Evolutionary conservation across 1,140 invertebrate genomes (phyloP), one percentile per base, ranked within the genome.

Genomic region (Drosophila pseudoananassae): DNA sequence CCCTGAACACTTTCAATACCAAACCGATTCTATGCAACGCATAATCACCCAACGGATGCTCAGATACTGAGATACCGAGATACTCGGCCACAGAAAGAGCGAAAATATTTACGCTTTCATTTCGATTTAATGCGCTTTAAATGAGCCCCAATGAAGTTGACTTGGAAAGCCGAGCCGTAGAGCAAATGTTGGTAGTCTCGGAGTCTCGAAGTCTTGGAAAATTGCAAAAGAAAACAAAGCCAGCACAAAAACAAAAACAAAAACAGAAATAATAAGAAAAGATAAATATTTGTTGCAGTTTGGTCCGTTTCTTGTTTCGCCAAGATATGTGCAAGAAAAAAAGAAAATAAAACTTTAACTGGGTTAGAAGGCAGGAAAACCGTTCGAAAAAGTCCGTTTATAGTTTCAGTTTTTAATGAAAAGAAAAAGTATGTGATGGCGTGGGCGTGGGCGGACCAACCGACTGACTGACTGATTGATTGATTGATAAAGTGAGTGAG

Each of bases 21-120:
- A 45, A 15, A 60, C 59, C n/a, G 47, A 65, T 68, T 68, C 64
- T 53, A 52, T 70, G 61, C 78, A 76, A 80, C 64, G 80, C 78
- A 70, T 83, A 68, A 80, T 81, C 70, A 40, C 12, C 58, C 50
- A 45, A 49, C 64, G 71, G 53, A 78, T 64, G 65, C 56, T 60
- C 33, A 45, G 59, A 69, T 78, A 74, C 63, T 47, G 43, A 60
- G 70, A 70, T 70, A 56, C 15, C 12, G 25, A 54, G 33, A 60
- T 52, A 49, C 56, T 20, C 38, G 43, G 43, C 9, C 17, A 9
- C 43, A 10, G 36, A 60, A 61, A 58, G 52, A 59, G 52, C 63
- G 46, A 71, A 81, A 77, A 88, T 83, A 76, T 88, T 88, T 88
- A 89, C 83, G 83, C 83, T 88, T 88, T 88, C 83, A 83, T 88